Evolutionary conservation across 1,140 invertebrate genomes (phyloP).

Genomic region (Hestina assimilis): DNA sequence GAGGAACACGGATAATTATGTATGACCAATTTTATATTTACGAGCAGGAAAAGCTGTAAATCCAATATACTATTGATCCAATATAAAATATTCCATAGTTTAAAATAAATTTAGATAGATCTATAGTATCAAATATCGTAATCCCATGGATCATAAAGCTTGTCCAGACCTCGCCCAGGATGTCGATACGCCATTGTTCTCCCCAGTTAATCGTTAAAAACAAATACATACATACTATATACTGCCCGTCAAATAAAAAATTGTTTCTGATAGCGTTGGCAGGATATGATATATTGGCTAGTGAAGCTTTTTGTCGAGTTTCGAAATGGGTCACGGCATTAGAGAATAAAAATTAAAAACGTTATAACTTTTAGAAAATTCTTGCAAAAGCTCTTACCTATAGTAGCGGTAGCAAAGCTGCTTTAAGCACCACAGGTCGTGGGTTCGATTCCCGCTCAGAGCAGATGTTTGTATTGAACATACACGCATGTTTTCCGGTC

Average conservation of each 20-base stretch:
- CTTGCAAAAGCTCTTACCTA: no score
- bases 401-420: no score
- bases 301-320: neutral
- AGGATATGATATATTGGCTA: neutral
- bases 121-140: neutral
- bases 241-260: constrained; percentile 3
- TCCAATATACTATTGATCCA: no score
- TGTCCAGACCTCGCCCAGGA: constrained; percentile 14
- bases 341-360: neutral
- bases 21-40: no score
- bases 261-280: neutral
- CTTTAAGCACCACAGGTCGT: no score
- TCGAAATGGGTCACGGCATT: neutral
- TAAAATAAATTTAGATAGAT: neutral
- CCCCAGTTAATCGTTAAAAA: constrained; percentile 13
- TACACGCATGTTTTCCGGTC: no score
- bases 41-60: no score
- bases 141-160: constrained; percentile 10
- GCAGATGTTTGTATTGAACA: no score
- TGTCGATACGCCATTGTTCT: constrained; percentile 15
- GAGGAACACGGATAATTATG: no score
- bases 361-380: no score
- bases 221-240: neutral
- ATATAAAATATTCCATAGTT: no score
- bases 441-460: no score